Evolutionary conservation across 2,797 vertebrate genomes (phyloP).

Genomic region (Epinephelus malabaricus): DNA sequence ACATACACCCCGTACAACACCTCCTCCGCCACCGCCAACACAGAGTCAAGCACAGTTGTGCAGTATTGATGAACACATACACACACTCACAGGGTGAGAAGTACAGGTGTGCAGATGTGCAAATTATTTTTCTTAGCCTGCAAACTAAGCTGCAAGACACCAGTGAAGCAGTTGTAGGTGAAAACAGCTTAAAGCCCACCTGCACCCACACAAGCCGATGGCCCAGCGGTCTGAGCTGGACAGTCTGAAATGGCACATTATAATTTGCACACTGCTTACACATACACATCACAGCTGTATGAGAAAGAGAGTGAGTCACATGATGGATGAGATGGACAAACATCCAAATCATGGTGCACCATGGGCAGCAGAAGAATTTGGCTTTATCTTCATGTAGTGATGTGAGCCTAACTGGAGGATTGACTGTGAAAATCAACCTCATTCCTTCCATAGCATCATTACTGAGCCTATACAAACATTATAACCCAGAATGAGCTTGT

Average conservation of each 20-base stretch:
- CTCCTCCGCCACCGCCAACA: constrained; percentile 70
- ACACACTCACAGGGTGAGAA: constrained; percentile 15
- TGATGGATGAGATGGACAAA: constrained; percentile 31
- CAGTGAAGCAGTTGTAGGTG: constrained; percentile 34
- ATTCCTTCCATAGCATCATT: constrained; percentile 14
- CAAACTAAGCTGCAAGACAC: constrained; percentile 29
- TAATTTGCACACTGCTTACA: constrained; percentile 35
- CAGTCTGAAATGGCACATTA: constrained; percentile 24
- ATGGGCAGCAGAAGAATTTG: constrained; percentile 9
- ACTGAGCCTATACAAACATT: constrained; percentile 32
- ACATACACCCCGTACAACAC: constrained; percentile 58
- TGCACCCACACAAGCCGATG: constrained; percentile 19
- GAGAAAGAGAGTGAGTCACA: constrained; percentile 14
- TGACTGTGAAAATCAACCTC: constrained; percentile 3
- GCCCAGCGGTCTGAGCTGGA: background rate
- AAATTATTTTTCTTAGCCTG: constrained; percentile 10
- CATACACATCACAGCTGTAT: constrained; percentile 27
- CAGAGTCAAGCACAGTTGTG: constrained; percentile 46
- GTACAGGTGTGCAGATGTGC: constrained; percentile 20
- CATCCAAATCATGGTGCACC: constrained; percentile 63
- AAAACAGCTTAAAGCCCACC: constrained; percentile 28
- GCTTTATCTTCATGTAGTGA: background rate
- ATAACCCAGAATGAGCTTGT: constrained; percentile 39
- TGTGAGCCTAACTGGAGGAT: background rate
- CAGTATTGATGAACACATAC: constrained; percentile 35